phyloP scores from a whole-genome alignment of 2,888 invertebrate species.

The Cryptus armator region DNA sequence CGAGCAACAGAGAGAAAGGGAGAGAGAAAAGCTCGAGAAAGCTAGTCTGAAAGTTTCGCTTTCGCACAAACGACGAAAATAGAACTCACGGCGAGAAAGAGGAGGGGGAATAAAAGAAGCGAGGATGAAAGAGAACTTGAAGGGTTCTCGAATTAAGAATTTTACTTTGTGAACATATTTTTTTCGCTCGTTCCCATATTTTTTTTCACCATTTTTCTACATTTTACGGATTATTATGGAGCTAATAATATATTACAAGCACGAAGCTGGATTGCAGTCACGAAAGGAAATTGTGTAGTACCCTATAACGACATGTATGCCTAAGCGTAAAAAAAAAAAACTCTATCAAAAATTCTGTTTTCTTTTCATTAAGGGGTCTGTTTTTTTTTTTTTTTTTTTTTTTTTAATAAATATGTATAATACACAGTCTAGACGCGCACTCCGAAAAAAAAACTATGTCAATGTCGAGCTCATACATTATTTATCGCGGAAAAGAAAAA shows the following conservation, averaged over 20 bases:
- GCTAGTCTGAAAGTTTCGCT: constrained; percentile 66
- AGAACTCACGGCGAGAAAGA: constrained; percentile 48
- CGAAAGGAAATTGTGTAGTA: constrained; percentile 28
- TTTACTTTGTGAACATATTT: constrained; percentile 48
- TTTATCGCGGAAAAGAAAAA: neutral
- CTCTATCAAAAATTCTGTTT: constrained; percentile 44
- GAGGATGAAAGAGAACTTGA: constrained; percentile 20
- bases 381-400: constrained; percentile 7
- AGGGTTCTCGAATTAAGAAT: constrained; percentile 46
- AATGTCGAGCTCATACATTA: neutral
- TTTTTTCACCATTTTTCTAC: constrained; percentile 22
- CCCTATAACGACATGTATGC: constrained; percentile 1
- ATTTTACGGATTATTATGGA: constrained; percentile 46
- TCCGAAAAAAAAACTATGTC: neutral
- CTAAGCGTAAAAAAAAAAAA: neutral
- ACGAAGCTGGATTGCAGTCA: constrained; percentile 42
- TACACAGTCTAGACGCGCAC: neutral
- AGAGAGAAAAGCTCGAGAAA: constrained; percentile 13
- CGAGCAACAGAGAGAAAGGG: constrained; percentile 6
- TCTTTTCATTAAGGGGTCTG: constrained; percentile 30
- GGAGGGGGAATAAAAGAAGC: constrained; percentile 22
- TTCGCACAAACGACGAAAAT: constrained; percentile 65
- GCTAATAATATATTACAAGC: constrained; percentile 49
- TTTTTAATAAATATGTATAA: neutral
- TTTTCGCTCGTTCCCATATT: neutral